Evolutionary conservation across 2,888 invertebrate genomes (phyloP).

Genomic region (Hoplodrina blanda): DNA sequence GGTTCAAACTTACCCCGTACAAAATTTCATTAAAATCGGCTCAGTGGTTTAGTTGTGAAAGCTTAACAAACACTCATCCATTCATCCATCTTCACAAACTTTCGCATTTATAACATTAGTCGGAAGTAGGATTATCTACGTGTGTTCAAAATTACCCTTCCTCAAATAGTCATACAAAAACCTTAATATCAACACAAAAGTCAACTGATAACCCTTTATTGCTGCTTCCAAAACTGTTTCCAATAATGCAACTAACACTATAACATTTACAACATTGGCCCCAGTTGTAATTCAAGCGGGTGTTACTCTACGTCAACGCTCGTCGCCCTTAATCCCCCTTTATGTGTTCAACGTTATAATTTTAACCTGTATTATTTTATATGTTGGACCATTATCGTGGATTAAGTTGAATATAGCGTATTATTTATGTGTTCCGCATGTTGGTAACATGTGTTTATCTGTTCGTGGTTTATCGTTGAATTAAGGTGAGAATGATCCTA

Average conservation of each 20-base stretch:
- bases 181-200: slow-evolving; percentile 60
- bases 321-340: slow-evolving; percentile 79
- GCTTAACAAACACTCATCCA: too few relatives aligned
- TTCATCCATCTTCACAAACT: too few relatives aligned
- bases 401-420: slow-evolving; percentile 76
- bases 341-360: slow-evolving; percentile 80
- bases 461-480: slow-evolving; percentile 57
- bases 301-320: slow-evolving; percentile 80
- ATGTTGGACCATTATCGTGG: slow-evolving; percentile 78
- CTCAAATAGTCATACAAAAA: slow-evolving; percentile 25
- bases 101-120: too few relatives aligned
- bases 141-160: not conserved
- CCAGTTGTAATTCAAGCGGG: slow-evolving; percentile 62
- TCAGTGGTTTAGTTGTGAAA: too few relatives aligned
- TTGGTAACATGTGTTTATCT: slow-evolving; percentile 61
- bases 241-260: slow-evolving; percentile 63
- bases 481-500: slow-evolving; percentile 46
- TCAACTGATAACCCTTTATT: slow-evolving; percentile 68
- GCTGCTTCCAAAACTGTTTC: slow-evolving; percentile 67
- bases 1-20: too few relatives aligned
- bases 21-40: too few relatives aligned
- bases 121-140: too few relatives aligned
- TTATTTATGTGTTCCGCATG: slow-evolving; percentile 79
- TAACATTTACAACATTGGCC: slow-evolving; percentile 54
- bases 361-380: slow-evolving; percentile 85